These are phyloP conservation scores for Amaurobius ferox DNA, from an alignment of 2,888 invertebrate species.

Conservation along the genomic window DNA sequence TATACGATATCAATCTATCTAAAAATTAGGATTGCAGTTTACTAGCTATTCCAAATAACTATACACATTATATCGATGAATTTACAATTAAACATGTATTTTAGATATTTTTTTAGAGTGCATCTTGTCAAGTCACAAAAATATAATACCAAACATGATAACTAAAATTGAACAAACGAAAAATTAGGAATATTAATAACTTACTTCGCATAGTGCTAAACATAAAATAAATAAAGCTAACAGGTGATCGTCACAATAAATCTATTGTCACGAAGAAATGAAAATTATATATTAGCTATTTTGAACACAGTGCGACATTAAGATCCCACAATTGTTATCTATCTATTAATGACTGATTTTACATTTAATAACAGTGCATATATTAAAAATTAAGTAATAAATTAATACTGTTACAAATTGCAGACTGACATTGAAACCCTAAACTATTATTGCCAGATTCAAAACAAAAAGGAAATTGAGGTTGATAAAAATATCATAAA, in stretches of 20 bases:
- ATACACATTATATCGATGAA: too few relatives aligned
- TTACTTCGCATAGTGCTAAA: constrained; percentile 55
- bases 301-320: neutral
- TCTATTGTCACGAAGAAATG: constrained; percentile 27
- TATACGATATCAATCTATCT: too few relatives aligned
- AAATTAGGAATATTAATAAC: too few relatives aligned
- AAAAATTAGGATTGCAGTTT: too few relatives aligned
- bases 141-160: too few relatives aligned
- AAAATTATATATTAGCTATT: neutral
- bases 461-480: too few relatives aligned
- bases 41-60: too few relatives aligned
- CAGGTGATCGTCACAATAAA: constrained; percentile 45
- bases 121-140: too few relatives aligned
- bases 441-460: constrained; percentile 14
- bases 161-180: too few relatives aligned
- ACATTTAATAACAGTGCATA: neutral
- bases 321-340: neutral
- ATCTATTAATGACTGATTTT: neutral
- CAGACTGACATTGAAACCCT: constrained; percentile 24
- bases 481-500: too few relatives aligned
- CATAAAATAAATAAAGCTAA: constrained; percentile 42
- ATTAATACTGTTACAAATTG: constrained; percentile 3
- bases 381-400: neutral
- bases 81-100: too few relatives aligned
- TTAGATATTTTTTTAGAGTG: too few relatives aligned